phyloP scores from a whole-genome alignment of 2,797 vertebrate genomes.

The Parauchenoglanis punctatus region DNA sequence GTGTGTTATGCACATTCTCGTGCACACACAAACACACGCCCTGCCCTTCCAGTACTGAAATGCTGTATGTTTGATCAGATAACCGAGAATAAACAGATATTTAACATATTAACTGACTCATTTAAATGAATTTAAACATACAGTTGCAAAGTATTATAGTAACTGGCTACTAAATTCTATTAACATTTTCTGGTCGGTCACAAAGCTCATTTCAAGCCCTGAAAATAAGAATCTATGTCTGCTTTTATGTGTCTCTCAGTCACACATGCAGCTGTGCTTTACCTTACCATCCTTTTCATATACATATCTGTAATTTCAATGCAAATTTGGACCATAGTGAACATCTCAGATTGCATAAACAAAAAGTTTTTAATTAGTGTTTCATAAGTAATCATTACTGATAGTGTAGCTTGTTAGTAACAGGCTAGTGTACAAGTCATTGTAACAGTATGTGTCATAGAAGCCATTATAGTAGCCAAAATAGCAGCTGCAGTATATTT shows the following conservation, averaged over 20 bases:
- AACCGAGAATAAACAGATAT: neutral
- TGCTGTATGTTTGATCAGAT: neutral
- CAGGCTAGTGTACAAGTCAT: neutral
- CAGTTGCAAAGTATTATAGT: neutral
- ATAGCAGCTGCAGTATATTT: neutral
- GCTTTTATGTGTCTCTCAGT: neutral
- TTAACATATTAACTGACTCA: neutral
- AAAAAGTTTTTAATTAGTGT: neutral
- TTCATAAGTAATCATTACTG: neutral
- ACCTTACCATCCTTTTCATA: neutral
- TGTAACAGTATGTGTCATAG: neutral
- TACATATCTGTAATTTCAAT: neutral
- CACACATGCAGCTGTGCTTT: neutral
- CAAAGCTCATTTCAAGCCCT: neutral
- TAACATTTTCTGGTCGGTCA: neutral
- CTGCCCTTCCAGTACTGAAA: neutral
- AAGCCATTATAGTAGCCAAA: neutral
- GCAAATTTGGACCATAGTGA: neutral
- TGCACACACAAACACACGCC: neutral
- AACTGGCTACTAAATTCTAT: neutral
- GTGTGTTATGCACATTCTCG: neutral
- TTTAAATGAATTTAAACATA: neutral
- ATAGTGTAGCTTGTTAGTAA: neutral
- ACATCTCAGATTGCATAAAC: neutral
- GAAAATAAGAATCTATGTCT: neutral